Evolutionary conservation across 2,888 invertebrate genomes (phyloP).

Genomic region (Parnassius apollo): DNA sequence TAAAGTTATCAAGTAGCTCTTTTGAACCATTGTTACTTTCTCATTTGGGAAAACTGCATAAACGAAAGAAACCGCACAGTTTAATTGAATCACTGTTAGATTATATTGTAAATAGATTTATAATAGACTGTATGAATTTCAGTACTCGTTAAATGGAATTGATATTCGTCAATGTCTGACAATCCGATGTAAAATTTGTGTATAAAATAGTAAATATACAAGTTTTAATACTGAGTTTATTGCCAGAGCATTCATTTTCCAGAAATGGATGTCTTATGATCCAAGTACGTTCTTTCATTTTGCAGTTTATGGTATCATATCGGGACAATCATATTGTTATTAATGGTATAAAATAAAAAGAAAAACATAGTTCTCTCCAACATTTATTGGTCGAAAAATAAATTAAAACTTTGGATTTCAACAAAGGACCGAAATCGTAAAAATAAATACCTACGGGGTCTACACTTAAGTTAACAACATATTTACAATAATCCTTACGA

Average conservation of each 20-base stretch:
- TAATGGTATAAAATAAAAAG: slow-evolving; percentile 34
- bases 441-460: slow-evolving; percentile 79
- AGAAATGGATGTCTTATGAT: not conserved
- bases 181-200: too few relatives aligned
- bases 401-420: slow-evolving; percentile 81
- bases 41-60: too few relatives aligned
- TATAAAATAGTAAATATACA: too few relatives aligned
- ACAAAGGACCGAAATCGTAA: slow-evolving; percentile 79
- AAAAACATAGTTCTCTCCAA: slow-evolving; percentile 73
- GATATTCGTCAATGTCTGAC: too few relatives aligned
- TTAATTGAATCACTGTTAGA: too few relatives aligned
- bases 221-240: too few relatives aligned
- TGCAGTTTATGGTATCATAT: not conserved
- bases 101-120: not conserved
- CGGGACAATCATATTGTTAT: not conserved
- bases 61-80: too few relatives aligned
- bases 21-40: too few relatives aligned
- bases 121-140: too few relatives aligned
- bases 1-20: too few relatives aligned
- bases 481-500: slow-evolving; percentile 60
- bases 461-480: slow-evolving; percentile 72
- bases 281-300: not conserved
- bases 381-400: slow-evolving; percentile 82
- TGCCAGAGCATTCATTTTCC: too few relatives aligned
- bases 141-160: too few relatives aligned